phyloP scores from a whole-genome alignment of 2,113 vertebrate species.

The Esox niger region DNA sequence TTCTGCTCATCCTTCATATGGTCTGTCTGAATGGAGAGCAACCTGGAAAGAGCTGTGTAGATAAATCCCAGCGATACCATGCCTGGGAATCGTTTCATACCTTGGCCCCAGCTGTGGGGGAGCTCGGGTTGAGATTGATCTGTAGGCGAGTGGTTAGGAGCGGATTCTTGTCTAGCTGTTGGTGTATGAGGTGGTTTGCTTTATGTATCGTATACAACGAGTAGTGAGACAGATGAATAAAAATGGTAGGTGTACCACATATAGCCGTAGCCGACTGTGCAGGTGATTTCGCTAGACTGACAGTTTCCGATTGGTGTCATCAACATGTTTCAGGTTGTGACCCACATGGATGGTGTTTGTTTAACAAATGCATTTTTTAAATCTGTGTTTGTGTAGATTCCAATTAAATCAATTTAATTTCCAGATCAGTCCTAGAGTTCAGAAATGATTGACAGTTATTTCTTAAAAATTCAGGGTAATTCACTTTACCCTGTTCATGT shows the following conservation, averaged over 20 bases:
- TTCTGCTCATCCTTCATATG: neutral
- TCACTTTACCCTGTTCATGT: too few species aligned
- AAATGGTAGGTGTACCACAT: neutral
- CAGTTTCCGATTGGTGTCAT: neutral
- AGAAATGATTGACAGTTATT: too few species aligned
- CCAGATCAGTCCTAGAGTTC: too few species aligned
- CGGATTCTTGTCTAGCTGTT: neutral
- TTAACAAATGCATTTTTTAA: too few species aligned
- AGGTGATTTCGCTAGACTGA: neutral
- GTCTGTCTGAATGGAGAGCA: neutral
- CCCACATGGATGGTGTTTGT: too few species aligned
- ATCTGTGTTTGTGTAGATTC: too few species aligned
- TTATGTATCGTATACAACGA: neutral
- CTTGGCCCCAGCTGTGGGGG: neutral
- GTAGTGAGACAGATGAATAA: neutral
- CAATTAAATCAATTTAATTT: too few species aligned
- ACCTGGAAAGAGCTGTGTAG: neutral
- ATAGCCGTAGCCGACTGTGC: neutral
- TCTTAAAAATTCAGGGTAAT: too few species aligned
- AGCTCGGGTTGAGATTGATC: neutral
- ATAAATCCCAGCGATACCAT: neutral
- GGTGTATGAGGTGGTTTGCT: neutral
- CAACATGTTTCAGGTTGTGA: too few species aligned
- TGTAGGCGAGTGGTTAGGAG: neutral
- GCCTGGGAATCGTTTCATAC: conserved; percentile 6